A percentile compares a stretch with the other conserved stretches of the same genome.
Conservation (phyloP, 2,113 vertebrate species). For the Pteropus alecto region DNA sequence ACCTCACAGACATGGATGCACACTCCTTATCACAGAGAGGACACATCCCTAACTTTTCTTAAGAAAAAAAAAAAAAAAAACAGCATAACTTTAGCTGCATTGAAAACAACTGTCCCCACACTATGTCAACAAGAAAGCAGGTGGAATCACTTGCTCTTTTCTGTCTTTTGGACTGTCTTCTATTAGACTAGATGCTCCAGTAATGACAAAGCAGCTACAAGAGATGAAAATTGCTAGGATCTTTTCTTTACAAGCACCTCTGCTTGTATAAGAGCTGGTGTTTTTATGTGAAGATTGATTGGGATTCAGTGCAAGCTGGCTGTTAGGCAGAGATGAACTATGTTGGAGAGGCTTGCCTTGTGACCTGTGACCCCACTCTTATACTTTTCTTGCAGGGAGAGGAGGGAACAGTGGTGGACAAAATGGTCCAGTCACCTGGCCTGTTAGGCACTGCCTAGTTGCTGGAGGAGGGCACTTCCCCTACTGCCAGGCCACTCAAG, state of each 20-base stretch:
- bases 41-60: background rate
- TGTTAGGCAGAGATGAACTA: background rate
- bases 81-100: background rate
- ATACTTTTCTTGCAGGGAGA: background rate
- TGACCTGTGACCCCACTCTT: background rate
- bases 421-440: background rate
- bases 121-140: background rate
- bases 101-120: background rate
- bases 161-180: background rate
- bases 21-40: background rate
- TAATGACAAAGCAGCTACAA: background rate
- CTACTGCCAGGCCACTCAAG: background rate
- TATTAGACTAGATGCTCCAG: background rate
- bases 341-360: background rate
- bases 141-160: background rate
- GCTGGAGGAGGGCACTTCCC: too few species aligned
- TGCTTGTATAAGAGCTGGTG: background rate
- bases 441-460: background rate
- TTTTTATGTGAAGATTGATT: background rate
- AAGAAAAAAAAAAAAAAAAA: background rate
- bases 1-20: fast-evolving
- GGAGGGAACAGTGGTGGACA: background rate
- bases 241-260: background rate
- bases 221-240: background rate
- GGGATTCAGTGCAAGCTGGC: background rate